These are phyloP conservation scores for Dioctria linearis DNA, from an alignment of 2,888 invertebrate genomes.

Conservation along the genomic window DNA sequence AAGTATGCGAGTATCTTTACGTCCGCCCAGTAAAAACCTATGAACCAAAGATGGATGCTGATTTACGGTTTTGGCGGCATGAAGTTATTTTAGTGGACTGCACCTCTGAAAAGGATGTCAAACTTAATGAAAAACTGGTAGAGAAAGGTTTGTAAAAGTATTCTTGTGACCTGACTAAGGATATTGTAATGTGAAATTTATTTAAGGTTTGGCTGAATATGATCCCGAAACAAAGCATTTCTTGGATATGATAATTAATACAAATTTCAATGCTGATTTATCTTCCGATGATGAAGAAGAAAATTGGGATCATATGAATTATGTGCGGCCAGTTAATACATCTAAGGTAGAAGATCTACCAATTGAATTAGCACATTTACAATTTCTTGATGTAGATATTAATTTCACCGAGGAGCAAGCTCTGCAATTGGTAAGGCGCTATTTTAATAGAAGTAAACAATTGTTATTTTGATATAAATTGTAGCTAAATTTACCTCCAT, in stretches of 20 bases:
- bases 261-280: neutral
- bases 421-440: conserved; percentile 46
- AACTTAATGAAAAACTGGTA: conserved; percentile 55
- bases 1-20: conserved; percentile 50
- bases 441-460: neutral
- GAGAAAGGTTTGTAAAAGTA: conserved; percentile 50
- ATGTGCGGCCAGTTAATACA: conserved; percentile 21
- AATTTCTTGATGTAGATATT: conserved; percentile 49
- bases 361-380: neutral
- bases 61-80: conserved; percentile 52
- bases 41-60: conserved; percentile 11
- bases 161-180: neutral
- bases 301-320: conserved; percentile 55
- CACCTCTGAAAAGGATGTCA: conserved; percentile 45
- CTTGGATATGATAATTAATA: conserved; percentile 36
- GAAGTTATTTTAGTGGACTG: conserved; percentile 55
- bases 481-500: conserved; percentile 55
- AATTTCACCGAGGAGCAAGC: conserved; percentile 53
- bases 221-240: conserved; percentile 54
- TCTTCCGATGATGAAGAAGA: conserved; percentile 26
- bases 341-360: neutral
- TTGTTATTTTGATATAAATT: conserved; percentile 8
- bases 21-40: conserved; percentile 41
- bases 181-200: conserved; percentile 1
- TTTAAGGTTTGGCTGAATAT: conserved; percentile 55